Conservation (phyloP, 2,888 invertebrate species). For the Melitaea athalia region DNA sequence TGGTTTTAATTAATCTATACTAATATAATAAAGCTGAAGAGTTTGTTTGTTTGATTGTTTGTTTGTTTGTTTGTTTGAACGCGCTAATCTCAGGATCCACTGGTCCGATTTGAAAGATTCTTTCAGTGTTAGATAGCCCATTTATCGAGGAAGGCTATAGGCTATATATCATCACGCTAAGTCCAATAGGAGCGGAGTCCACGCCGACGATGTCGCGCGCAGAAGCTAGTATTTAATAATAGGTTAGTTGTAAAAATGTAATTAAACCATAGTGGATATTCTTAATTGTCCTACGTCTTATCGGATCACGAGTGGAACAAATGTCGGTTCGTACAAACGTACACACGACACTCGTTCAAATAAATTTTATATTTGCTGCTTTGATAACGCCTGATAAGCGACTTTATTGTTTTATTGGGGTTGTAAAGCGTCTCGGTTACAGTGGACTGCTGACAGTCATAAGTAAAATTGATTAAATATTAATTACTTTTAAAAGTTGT, state of each 20-base stretch:
- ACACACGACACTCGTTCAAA: constrained; percentile 68
- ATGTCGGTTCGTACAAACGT: constrained; percentile 73
- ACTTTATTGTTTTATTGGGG: constrained; percentile 79
- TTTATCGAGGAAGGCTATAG: no score
- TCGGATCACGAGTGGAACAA: constrained; percentile 65
- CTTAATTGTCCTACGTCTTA: constrained; percentile 46
- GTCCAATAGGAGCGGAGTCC: no score
- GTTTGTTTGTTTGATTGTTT: no score
- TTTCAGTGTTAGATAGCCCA: no score
- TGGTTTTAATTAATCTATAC: neutral
- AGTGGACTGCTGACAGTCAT: constrained; percentile 48
- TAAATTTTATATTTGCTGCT: constrained; percentile 73
- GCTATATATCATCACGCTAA: no score
- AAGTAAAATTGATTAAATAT: constrained; percentile 49
- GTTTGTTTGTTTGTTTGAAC: no score
- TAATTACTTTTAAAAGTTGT: constrained; percentile 4
- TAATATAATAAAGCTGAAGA: no score
- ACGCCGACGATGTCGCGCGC: no score
- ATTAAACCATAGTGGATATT: constrained; percentile 23
- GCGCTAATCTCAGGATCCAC: no score
- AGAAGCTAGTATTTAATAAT: no score
- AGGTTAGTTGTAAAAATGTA: constrained; percentile 15
- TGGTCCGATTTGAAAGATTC: no score
- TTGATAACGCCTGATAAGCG: constrained; percentile 75
- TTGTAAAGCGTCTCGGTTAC: constrained; percentile 57